Conservation (phyloP, 2,113 vertebrate genomes). For the Megaptera novaeangliae region DNA sequence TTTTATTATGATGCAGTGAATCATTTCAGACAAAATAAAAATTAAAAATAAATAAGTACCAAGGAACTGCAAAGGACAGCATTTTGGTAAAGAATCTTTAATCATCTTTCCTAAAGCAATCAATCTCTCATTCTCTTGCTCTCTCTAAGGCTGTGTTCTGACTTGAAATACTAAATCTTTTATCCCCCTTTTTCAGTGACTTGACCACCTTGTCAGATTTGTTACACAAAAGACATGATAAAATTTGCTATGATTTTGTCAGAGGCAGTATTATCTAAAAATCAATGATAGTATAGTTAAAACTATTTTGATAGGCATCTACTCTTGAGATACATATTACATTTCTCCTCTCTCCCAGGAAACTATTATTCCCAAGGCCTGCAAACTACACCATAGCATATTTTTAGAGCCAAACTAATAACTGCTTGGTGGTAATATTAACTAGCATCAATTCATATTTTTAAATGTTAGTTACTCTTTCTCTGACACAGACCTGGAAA, state of each 20-base stretch:
- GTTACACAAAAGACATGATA: background rate
- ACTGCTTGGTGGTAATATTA: background rate
- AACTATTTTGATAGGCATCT: background rate
- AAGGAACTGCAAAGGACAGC: background rate
- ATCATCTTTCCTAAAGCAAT: background rate
- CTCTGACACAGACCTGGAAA: background rate
- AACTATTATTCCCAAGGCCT: background rate
- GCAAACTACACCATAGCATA: background rate
- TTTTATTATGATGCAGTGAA: background rate
- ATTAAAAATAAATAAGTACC: background rate
- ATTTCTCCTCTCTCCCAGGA: background rate
- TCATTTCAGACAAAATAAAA: background rate
- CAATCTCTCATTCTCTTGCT: background rate
- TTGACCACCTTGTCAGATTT: background rate
- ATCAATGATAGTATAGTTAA: conserved; percentile 1
- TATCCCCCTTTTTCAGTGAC: background rate
- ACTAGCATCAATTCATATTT: background rate
- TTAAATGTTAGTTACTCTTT: background rate
- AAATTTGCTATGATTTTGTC: background rate
- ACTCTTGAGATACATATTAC: background rate
- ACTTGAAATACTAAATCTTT: conserved; percentile 9
- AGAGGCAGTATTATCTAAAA: background rate
- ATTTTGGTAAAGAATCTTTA: background rate
- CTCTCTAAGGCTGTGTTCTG: background rate
- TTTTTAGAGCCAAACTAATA: background rate